These are phyloP conservation scores for Argyrosomus japonicus DNA, from an alignment of 2,113 vertebrate genomes.

Conservation along the genomic window DNA sequence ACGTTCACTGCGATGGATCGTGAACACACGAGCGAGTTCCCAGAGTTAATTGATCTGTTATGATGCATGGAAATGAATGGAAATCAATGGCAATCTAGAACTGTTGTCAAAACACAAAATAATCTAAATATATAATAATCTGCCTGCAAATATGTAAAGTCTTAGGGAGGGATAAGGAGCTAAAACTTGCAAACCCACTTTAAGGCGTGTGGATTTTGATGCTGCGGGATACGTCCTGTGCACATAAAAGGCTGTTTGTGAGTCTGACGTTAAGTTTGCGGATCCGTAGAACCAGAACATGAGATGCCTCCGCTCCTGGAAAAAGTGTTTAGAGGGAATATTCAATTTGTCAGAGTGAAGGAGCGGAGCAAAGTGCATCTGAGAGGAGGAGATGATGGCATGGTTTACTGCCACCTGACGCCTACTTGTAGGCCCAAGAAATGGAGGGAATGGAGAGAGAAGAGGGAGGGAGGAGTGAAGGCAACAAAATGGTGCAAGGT, in stretches of 20 bases:
- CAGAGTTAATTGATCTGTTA: neutral
- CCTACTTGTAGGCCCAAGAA: slow-evolving; percentile 39
- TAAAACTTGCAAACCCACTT: slow-evolving; percentile 4
- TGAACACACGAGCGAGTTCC: slow-evolving; percentile 2
- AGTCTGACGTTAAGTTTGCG: slow-evolving; percentile 45
- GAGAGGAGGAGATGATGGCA: slow-evolving; percentile 56
- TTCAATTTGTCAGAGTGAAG: slow-evolving; percentile 68
- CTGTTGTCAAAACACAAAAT: neutral
- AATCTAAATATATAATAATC: neutral
- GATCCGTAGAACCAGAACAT: slow-evolving; percentile 54
- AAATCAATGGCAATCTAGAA: neutral
- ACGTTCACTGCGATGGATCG: neutral
- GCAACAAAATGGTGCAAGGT: slow-evolving; percentile 52
- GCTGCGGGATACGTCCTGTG: slow-evolving; percentile 20
- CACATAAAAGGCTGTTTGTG: slow-evolving; percentile 40
- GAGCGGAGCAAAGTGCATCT: slow-evolving; percentile 61
- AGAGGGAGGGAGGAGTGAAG: neutral
- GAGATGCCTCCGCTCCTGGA: slow-evolving; percentile 53
- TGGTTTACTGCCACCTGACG: slow-evolving; percentile 52
- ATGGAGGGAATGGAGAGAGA: neutral
- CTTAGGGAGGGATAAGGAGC: neutral
- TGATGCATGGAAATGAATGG: neutral
- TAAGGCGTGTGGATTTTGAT: slow-evolving; percentile 4
- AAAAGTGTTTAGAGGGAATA: slow-evolving; percentile 70
- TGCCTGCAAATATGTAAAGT: neutral